Percentiles rank a stretch among this genome's conserved stretches.
These are phyloP conservation scores for Agriopis aurantiaria DNA, from an alignment of 2,888 invertebrate genomes.

Conservation along the genomic window DNA sequence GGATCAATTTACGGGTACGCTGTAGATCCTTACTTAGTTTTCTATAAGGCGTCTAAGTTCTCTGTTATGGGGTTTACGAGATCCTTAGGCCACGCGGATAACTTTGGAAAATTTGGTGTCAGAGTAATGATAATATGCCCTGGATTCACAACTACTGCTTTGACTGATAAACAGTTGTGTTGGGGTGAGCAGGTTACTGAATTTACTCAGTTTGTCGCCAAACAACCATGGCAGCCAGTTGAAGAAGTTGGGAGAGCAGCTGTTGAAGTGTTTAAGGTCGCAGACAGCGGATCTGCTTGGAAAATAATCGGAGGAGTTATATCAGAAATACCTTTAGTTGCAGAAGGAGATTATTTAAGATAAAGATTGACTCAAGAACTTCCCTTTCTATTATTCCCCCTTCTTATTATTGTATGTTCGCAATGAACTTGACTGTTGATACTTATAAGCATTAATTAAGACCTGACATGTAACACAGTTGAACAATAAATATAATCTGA, in stretches of 20 bases:
- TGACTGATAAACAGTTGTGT: slow-evolving; percentile 18
- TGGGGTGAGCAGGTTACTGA: slow-evolving; percentile 35
- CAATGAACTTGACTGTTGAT: no score
- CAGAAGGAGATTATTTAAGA: slow-evolving; percentile 14
- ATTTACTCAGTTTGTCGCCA: slow-evolving; percentile 16
- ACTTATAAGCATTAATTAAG: no score
- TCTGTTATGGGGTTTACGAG: slow-evolving; percentile 78
- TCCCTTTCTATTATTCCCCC: no score
- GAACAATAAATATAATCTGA: no score
- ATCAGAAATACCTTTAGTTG: slow-evolving; percentile 22
- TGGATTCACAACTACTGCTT: slow-evolving; percentile 29
- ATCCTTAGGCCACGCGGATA: slow-evolving; percentile 69
- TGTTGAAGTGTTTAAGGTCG: slow-evolving; percentile 50
- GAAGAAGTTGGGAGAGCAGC: slow-evolving; percentile 32
- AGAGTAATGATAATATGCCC: slow-evolving; percentile 67
- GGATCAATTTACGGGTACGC: slow-evolving; percentile 85
- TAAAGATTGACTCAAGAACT: neutral
- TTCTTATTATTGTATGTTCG: no score
- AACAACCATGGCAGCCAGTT: slow-evolving; percentile 26
- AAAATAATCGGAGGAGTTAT: slow-evolving; percentile 64
- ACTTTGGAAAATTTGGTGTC: slow-evolving; percentile 74
- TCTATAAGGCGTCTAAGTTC: slow-evolving; percentile 86
- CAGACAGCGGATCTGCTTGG: slow-evolving; percentile 76
- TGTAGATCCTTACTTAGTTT: slow-evolving; percentile 76
- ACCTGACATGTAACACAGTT: no score